Conservation (phyloP, 64 coral and sea anemone species). For the Pachyseris speciosa region DNA sequence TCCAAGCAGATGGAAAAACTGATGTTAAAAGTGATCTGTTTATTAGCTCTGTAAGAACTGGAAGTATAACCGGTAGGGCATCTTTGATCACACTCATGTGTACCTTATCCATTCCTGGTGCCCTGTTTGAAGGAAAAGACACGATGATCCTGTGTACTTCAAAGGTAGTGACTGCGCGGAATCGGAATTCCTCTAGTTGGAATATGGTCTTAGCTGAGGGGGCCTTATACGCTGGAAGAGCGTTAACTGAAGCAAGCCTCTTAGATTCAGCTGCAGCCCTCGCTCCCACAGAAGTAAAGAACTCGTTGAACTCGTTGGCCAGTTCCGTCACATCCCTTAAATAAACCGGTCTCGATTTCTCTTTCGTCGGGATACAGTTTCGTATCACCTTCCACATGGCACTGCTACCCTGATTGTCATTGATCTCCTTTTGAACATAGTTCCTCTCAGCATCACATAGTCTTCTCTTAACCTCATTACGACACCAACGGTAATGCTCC, state of each 20-base stretch:
- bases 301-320: not conserved
- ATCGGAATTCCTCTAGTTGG: no score
- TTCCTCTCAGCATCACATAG: not conserved
- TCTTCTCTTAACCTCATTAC: not conserved
- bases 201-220: not conserved
- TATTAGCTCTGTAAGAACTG: no score
- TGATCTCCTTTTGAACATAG: not conserved
- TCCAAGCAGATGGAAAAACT: no score
- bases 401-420: slow-evolving; percentile 1
- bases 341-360: slow-evolving; percentile 54
- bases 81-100: no score
- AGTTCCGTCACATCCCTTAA: slow-evolving; percentile 54
- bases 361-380: slow-evolving; percentile 64
- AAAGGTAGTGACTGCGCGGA: no score
- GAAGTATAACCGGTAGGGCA: no score
- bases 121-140: no score
- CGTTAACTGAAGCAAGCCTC: not conserved
- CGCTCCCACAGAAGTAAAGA: slow-evolving; percentile 9
- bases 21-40: no score
- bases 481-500: not conserved
- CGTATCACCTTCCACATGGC: slow-evolving; percentile 60
- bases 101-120: no score
- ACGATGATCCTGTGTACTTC: no score
- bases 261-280: not conserved
- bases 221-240: not conserved